Conservation (phyloP, 2,113 vertebrate genomes). For the Zosterops lateralis region DNA sequence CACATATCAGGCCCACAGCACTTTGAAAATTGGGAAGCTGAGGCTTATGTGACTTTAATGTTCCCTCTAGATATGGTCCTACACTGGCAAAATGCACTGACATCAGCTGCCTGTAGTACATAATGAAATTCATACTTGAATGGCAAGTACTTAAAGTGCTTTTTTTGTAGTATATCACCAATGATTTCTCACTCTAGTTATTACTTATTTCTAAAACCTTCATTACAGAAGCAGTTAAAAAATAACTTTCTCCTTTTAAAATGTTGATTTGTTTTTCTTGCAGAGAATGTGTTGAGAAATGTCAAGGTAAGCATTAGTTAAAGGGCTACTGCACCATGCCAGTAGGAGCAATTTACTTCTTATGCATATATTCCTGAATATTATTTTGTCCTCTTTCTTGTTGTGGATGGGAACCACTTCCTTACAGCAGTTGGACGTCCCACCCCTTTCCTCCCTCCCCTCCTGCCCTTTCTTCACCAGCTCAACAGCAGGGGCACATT, state of each 20-base stretch:
- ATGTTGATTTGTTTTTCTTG: constrained; percentile 71
- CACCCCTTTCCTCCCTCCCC: not conserved
- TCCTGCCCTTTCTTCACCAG: constrained; percentile 23
- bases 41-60: not conserved
- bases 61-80: not conserved
- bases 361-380: constrained; percentile 33
- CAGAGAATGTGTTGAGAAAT: constrained; percentile 36
- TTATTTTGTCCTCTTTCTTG: constrained; percentile 12
- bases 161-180: constrained; percentile 37
- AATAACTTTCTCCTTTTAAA: constrained; percentile 70
- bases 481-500: not conserved
- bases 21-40: not conserved
- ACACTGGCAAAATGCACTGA: not conserved
- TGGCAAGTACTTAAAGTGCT: constrained; percentile 44
- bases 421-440: not conserved
- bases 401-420: constrained; percentile 21
- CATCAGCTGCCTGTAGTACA: constrained; percentile 8
- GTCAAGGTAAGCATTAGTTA: constrained; percentile 57
- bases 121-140: constrained; percentile 64
- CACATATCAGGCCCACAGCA: not conserved
- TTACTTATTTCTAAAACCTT: constrained; percentile 68
- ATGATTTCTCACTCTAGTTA: constrained; percentile 59
- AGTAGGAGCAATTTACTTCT: constrained; percentile 34
- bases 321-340: constrained; percentile 34
- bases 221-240: constrained; percentile 68